Base-by-base conservation (phyloP, 2,888 invertebrate genomes). In the Drepanosiphum platanoidis region DNA sequence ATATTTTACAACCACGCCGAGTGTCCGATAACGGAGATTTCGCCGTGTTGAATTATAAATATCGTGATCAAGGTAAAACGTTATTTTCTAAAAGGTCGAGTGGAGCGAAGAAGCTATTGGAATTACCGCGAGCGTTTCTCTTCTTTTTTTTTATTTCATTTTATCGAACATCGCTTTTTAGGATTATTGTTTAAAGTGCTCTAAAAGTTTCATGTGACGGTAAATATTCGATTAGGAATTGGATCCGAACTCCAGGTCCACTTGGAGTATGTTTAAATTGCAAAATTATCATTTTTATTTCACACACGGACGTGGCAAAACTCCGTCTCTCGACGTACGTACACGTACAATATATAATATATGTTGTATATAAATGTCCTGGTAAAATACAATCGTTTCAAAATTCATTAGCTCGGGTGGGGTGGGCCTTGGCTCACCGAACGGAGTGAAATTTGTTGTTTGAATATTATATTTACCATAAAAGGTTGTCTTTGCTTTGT, bases 171-270 rank as follows among this genome's bases (percentile, higher is more conserved):
- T n/a, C n/a, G 9, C 61, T 61, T 61, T 61, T 61, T 61, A 61
- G 61, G 61, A 8, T 9, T 9, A 61, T 27, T n/a, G 61, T 27
- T 36, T 27, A 64, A 22, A 22, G 71, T 71, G 13, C 8, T 64
- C 39, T 78, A 30, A 64, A 77, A 61, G 61, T 61, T 61, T 61
- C 61, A 61, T n/a, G 9, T 61, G 22, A 61, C 61, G 9, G 9
- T 5, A 8, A 22, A 58, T n/a, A 27, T 61, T 61, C 61, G 22
- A 61, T 27, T 61, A n/a, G 61, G n/a, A 61, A 61, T 61, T 9
- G 8, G 61, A 61, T 61, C 7, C 22, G 27, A 8, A 8, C 27
- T 61, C 9, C n/a, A 61, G 46, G 46, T 52, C 9, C n/a, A 1
- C 13, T 27, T 2, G n/a, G 52, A n/a, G 52, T 18, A 18, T 27